Evolutionary conservation across 1,140 invertebrate species (phyloP), one percentile per base, ranked within the genome.

Genomic region (Sycophaga agraensis): DNA sequence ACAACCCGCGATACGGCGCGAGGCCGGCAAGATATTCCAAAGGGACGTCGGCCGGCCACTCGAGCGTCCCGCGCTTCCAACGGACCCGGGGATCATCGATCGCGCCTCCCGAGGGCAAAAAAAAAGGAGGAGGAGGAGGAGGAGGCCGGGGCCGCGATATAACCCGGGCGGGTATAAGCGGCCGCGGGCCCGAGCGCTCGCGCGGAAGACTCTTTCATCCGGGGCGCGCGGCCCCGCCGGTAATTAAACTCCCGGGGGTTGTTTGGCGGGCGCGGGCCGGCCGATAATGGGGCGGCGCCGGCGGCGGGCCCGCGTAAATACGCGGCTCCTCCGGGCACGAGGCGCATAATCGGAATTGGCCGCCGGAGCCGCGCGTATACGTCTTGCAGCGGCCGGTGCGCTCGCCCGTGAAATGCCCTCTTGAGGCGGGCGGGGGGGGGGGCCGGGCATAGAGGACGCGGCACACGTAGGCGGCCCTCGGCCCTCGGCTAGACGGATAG

Each of bases 321-420:
- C n/a, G n/a, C n/a, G n/a, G n/a, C n/a, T n/a, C n/a, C n/a, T n/a
- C n/a, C n/a, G n/a, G n/a, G n/a, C n/a, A n/a, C n/a, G n/a, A n/a
- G n/a, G n/a, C n/a, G n/a, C n/a, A n/a, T n/a, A n/a, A n/a, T n/a
- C n/a, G n/a, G n/a, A n/a, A n/a, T n/a, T n/a, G n/a, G n/a, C n/a
- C n/a, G n/a, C n/a, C n/a, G n/a, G n/a, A n/a, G n/a, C n/a, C n/a
- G n/a, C n/a, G n/a, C n/a, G n/a, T n/a, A n/a, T n/a, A n/a, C n/a
- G n/a, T n/a, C n/a, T n/a, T n/a, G n/a, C n/a, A n/a, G n/a, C n/a
- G n/a, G n/a, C n/a, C n/a, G 56, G 68, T 75, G 72, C 66, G 75
- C 73, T 74, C 78, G 76, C 77, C 77, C 79, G 76, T 79, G 68
- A 81, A 81, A 81, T 81, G 78, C 72, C 68, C 75, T 80, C 77